Conservation (phyloP, 2,888 invertebrate species). For the Dolomedes plantarius region DNA sequence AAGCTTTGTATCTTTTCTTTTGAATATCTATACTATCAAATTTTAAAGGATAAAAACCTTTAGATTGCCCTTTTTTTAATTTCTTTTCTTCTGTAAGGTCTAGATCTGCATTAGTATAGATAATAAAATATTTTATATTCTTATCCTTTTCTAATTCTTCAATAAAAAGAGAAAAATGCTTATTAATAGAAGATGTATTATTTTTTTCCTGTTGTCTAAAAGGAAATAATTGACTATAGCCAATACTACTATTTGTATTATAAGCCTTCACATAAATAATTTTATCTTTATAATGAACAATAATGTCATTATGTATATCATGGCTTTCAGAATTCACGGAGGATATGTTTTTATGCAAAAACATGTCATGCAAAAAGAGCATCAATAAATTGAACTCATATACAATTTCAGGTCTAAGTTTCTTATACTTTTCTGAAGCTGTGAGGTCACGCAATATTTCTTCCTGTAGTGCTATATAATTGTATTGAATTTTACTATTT, state of each 20-base stretch:
- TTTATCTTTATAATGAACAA: conserved; percentile 30
- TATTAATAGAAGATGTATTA: conserved; percentile 36
- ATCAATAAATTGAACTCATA: conserved; percentile 38
- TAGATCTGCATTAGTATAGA: conserved; percentile 38
- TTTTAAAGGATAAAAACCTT: conserved; percentile 42
- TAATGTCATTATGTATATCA: conserved; percentile 29
- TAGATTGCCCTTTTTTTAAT: conserved; percentile 28
- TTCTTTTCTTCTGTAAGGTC: conserved; percentile 40
- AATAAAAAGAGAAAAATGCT: conserved; percentile 37
- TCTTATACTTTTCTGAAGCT: conserved; percentile 8
- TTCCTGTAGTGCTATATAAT: conserved; percentile 31
- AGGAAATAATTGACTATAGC: conserved; percentile 28
- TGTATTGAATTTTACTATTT: conserved; percentile 24
- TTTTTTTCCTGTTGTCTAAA: conserved; percentile 28
- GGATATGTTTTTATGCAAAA: conserved; percentile 36
- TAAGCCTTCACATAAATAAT: conserved; percentile 37
- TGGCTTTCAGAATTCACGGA: conserved; percentile 42
- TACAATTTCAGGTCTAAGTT: conserved; percentile 10
- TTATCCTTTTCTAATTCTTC: conserved; percentile 30
- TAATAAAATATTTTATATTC: conserved; percentile 35
- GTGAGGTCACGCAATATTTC: conserved; percentile 37
- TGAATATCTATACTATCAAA: conserved; percentile 39
- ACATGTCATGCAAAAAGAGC: conserved; percentile 41
- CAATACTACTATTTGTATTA: conserved; percentile 41
- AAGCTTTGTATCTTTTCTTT: conserved; percentile 49